Evolutionary conservation across 2,888 invertebrate genomes (phyloP).

Genomic region (Diachrysia chrysitis): DNA sequence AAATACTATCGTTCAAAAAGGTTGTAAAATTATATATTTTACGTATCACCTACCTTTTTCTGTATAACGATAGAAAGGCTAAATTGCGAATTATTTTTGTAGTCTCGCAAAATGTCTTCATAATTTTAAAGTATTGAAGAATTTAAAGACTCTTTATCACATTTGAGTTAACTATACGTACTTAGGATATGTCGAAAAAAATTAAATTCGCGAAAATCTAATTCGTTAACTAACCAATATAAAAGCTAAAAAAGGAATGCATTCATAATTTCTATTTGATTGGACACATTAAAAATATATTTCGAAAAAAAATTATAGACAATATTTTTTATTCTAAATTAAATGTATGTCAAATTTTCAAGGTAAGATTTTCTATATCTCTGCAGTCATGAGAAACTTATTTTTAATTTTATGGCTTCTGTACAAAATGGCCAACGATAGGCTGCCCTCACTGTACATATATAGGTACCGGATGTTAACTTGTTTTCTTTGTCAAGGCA

Average conservation of each 20-base stretch:
- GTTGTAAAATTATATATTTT: conserved; percentile 9
- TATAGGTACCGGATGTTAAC: no score
- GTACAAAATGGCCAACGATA: conserved; percentile 8
- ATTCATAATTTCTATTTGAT: conserved; percentile 50
- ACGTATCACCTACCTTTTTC: conserved; percentile 31
- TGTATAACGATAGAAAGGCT: conserved; percentile 26
- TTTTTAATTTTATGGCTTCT: conserved; percentile 10
- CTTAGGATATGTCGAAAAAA: conserved; percentile 43
- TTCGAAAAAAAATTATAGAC: conserved; percentile 10
- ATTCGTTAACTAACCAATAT: conserved; percentile 26
- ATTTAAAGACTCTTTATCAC: conserved; percentile 50
- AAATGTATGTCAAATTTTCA: not conserved
- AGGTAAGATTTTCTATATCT: conserved; percentile 1
- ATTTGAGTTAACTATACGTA: conserved; percentile 39
- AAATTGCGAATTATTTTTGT: conserved; percentile 7
- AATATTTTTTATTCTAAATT: conserved; percentile 16
- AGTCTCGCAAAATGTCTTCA: not conserved
- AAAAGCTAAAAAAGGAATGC: conserved; percentile 45
- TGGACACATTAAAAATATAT: conserved; percentile 21
- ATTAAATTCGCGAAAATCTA: conserved; percentile 11
- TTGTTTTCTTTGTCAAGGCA: no score
- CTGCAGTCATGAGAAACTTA: conserved; percentile 16
- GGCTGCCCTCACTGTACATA: not conserved
- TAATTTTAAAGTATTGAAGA: conserved; percentile 29
- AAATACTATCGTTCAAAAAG: conserved; percentile 13